These are phyloP conservation scores for Scaptomyza montana DNA, from an alignment of 1,140 invertebrate species.

Conservation along the genomic window DNA sequence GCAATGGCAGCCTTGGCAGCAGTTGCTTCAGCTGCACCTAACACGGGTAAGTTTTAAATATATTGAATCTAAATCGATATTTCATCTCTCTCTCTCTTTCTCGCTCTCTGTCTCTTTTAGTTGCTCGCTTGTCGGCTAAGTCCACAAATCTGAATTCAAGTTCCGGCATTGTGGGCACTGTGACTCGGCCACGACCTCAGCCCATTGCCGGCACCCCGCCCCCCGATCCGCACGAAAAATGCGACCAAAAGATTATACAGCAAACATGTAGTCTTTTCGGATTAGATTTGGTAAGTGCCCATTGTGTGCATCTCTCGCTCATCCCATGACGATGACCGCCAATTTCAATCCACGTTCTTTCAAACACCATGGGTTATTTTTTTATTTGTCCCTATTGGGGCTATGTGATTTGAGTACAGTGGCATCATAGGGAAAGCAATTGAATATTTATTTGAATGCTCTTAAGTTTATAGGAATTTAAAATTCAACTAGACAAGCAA, in stretches of 20 bases:
- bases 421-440: too few species aligned
- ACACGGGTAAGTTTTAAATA: conserved; percentile 31
- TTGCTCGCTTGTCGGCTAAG: conserved; percentile 75
- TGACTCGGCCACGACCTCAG: conserved; percentile 90
- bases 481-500: too few species aligned
- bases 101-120: conserved; percentile 14
- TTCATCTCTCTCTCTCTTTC: too few species aligned
- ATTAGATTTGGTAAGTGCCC: conserved; percentile 90
- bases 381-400: too few species aligned
- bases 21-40: conserved; percentile 61
- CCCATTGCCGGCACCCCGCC: conserved; percentile 94
- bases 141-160: conserved; percentile 61
- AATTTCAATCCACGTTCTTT: background rate
- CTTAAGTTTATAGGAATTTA: too few species aligned
- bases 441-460: too few species aligned
- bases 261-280: conserved; percentile 95
- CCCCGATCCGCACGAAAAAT: conserved; percentile 90
- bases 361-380: background rate
- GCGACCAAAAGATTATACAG: conserved; percentile 93
- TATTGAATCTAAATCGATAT: background rate
- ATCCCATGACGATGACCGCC: background rate
- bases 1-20: conserved; percentile 62
- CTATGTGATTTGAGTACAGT: too few species aligned
- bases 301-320: conserved; percentile 9
- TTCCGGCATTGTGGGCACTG: conserved; percentile 70